phyloP scores from a whole-genome alignment of 1,140 invertebrate genomes.

The Drosophila mauritiana region DNA sequence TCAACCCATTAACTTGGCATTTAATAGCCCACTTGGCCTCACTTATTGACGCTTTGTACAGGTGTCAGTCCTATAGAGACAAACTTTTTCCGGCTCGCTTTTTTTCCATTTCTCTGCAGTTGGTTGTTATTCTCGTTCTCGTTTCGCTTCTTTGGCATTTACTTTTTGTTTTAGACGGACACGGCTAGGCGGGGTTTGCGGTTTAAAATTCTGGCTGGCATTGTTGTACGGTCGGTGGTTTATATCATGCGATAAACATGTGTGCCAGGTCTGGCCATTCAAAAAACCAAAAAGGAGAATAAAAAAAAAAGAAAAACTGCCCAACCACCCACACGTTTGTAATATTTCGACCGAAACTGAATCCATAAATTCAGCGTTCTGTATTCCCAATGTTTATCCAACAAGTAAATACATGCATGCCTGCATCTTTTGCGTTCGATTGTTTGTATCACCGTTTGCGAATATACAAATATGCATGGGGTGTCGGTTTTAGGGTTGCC shows the following conservation, averaged over 20 bases:
- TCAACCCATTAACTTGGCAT: conserved; percentile 47
- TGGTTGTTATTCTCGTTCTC: neutral
- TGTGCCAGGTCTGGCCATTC: conserved; percentile 31
- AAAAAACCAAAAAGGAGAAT: neutral
- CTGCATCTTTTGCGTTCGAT: conserved; percentile 30
- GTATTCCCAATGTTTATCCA: conserved; percentile 30
- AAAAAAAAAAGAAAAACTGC: neutral
- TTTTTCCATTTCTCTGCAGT: conserved; percentile 5
- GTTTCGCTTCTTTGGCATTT: conserved; percentile 14
- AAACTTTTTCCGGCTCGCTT: conserved; percentile 1
- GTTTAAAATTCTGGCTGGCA: conserved; percentile 32
- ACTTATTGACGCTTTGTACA: conserved; percentile 45
- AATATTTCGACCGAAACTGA: conserved; percentile 32
- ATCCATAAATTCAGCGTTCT: conserved; percentile 37
- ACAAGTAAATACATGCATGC: conserved; percentile 43
- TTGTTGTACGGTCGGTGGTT: conserved; percentile 26
- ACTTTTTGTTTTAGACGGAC: conserved; percentile 13
- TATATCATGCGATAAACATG: conserved; percentile 41
- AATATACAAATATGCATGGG: conserved; percentile 15
- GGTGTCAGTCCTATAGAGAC: conserved; percentile 34
- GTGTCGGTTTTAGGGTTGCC: conserved; percentile 15
- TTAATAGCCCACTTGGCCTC: conserved; percentile 52
- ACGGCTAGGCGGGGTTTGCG: conserved; percentile 11
- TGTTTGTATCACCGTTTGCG: conserved; percentile 18
- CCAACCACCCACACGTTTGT: conserved; percentile 2